Percentiles rank a stretch among this genome's conserved stretches.
Conservation (phyloP, 2,888 invertebrate genomes). For the Conistra vaccinii region DNA sequence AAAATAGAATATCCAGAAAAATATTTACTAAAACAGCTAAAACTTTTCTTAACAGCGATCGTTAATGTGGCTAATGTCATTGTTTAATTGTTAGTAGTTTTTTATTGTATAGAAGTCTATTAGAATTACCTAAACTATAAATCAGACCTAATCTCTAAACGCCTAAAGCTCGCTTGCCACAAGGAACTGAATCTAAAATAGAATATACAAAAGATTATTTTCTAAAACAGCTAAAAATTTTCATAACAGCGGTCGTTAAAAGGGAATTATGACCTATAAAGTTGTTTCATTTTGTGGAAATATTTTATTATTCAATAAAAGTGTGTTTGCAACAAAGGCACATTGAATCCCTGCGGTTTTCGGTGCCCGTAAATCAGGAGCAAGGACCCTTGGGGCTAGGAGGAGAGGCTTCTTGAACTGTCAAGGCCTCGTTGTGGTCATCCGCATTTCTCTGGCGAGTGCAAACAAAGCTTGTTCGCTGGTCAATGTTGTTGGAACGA, state of each 20-base stretch:
- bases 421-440: conserved; percentile 88
- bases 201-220: conserved; percentile 38
- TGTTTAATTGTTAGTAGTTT: conserved; percentile 64
- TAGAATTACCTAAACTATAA: conserved; percentile 1
- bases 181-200: conserved; percentile 16
- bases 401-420: conserved; percentile 86
- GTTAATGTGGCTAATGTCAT: conserved; percentile 72
- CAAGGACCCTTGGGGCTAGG: conserved; percentile 83
- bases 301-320: conserved; percentile 90
- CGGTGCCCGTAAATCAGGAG: conserved; percentile 88
- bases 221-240: conserved; percentile 60
- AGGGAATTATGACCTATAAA: conserved; percentile 89
- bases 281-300: conserved; percentile 86
- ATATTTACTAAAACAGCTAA: conserved; percentile 58
- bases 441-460: conserved; percentile 76
- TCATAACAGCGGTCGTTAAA: conserved; percentile 81
- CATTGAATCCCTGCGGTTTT: conserved; percentile 89
- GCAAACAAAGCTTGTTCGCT: conserved; percentile 76
- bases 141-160: neutral
- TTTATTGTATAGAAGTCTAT: conserved; percentile 43
- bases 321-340: conserved; percentile 87
- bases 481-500: conserved; percentile 59
- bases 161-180: no score
- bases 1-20: conserved; percentile 37
- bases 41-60: conserved; percentile 74